Evolutionary conservation across 2,888 invertebrate genomes (phyloP), one percentile per base, ranked within the genome.

Genomic region (Emmelina monodactyla): DNA sequence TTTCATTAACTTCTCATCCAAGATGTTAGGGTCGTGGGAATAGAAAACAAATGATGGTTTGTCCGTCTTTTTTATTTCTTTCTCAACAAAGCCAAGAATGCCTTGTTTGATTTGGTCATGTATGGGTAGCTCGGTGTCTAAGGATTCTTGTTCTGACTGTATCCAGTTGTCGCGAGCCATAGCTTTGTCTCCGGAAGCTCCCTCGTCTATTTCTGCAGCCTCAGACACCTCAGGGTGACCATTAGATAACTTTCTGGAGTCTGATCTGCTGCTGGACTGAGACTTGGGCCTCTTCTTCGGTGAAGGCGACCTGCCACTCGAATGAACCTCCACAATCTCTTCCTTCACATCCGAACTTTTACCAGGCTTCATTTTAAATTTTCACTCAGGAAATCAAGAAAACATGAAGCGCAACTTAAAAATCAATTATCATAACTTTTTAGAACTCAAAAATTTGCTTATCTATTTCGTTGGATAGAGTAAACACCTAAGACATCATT

Each of bases 121-220:
- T 25, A 85, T 85, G 31, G 84, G 84, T 14, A 82, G 51, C 48
- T 85, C 85, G 1, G 75, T 72, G 42, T 84, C 85, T 12, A 84
- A 60, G 1, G 84, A 84, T 41, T 83, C 81, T 37, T 79, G 70
- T 46, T 80, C 80, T 0, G 81, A 78, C 42, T 75, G 70, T 16
- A 72, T 67, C 81, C 81, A 81, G 41, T 62, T 76, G 30, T 79
- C 80, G 5, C 73, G 55, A 0, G 51, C 32, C 50, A 73, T 79
- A 1, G 68, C 50, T 44, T 67, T 79, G 3, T 75, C 76, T 14
- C 53, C 34, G 1, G 50, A 5, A 14, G 55, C 47, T 32, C 64
- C 63, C 10, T 56, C 58, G 10, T 49, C 42, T 1, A 46, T 39
- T 14, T 47, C 45, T 36, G 58, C 60, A 0, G 19, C 35, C 28